phyloP scores from a whole-genome alignment of 2,797 vertebrate genomes.

The Sebastes trivittatus region DNA sequence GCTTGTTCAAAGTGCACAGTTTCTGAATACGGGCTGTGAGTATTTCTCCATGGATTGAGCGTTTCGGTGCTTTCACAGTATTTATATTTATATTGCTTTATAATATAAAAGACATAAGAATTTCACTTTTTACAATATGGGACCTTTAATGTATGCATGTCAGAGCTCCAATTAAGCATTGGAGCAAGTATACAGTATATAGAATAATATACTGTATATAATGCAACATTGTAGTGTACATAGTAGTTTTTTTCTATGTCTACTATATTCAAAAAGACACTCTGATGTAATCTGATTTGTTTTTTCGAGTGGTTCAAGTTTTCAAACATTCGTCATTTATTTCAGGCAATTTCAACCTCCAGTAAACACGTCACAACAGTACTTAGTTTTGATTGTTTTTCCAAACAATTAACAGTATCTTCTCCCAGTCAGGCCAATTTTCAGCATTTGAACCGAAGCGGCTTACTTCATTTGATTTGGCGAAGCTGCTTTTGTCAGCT shows the following conservation, averaged over 20 bases:
- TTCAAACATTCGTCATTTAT: not conserved
- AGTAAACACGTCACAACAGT: constrained; percentile 11
- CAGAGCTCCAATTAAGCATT: not conserved
- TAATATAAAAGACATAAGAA: no score
- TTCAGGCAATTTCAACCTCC: constrained; percentile 35
- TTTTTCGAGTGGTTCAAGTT: not conserved
- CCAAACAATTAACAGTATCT: constrained; percentile 31
- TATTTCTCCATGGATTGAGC: no score
- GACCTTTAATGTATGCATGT: not conserved
- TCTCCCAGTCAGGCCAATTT: constrained; percentile 21
- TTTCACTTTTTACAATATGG: no score
- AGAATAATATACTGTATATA: not conserved
- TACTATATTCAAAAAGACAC: not conserved
- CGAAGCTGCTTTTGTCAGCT: constrained; percentile 6
- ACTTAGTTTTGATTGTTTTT: constrained; percentile 27
- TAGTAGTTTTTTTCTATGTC: not conserved
- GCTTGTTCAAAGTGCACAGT: no score
- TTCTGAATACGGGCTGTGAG: no score
- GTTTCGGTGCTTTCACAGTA: no score
- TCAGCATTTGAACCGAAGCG: constrained; percentile 25
- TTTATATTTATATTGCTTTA: no score
- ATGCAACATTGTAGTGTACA: not conserved
- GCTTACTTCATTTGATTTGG: constrained; percentile 15
- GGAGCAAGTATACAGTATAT: not conserved
- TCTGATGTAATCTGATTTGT: not conserved